Evolutionary conservation across 2,888 invertebrate genomes (phyloP), one percentile per base, ranked within the genome.

Genomic region (Liposcelis brunnea): DNA sequence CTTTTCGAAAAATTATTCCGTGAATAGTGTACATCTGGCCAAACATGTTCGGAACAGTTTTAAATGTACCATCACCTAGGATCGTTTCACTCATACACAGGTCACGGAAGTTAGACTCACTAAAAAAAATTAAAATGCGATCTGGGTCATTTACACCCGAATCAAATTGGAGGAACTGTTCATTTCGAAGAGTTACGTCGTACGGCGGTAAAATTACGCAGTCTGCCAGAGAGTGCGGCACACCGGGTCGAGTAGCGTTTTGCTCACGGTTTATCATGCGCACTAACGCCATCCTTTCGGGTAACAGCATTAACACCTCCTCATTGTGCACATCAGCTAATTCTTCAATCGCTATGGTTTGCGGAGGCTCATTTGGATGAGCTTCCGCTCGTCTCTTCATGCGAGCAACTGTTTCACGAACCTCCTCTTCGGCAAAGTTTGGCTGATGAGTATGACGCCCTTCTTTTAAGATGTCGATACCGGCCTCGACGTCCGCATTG

Each of bases 11-110:
- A 19, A 37, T 11, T 14, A 11, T 19, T 2, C 38, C 38, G 15
- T 37, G 12, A 3, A 37, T n/a, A 7, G 18, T 37, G 38, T 37
- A 37, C 16, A 37, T 14, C 15, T 37, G 12, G 10, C 16, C 11
- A 14, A 37, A 37, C 38, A 37, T 37, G 16, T 37, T 37, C 3
- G 38, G 38, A n/a, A 37, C 38, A 14, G 38, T 37, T 7, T 37
- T 37, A 7, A 37, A 37, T 3, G 38, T 37, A 10, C 38, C 38
- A 7, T 37, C 38, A 2, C 11, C 38, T 5, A 37, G 15, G 3
- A 37, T 5, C 19, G 19, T 37, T n/a, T 12, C 11, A 19, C 38
- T 37, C 16, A n/a, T n/a, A 19, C 38, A 37, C 16, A 37, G 16
- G 16, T 18, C 15, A 12, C 38, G n/a, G 2, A 37, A 14, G 15